Evolutionary conservation across 1,140 invertebrate genomes (phyloP).

Genomic region (Trichonephila clavipes): DNA sequence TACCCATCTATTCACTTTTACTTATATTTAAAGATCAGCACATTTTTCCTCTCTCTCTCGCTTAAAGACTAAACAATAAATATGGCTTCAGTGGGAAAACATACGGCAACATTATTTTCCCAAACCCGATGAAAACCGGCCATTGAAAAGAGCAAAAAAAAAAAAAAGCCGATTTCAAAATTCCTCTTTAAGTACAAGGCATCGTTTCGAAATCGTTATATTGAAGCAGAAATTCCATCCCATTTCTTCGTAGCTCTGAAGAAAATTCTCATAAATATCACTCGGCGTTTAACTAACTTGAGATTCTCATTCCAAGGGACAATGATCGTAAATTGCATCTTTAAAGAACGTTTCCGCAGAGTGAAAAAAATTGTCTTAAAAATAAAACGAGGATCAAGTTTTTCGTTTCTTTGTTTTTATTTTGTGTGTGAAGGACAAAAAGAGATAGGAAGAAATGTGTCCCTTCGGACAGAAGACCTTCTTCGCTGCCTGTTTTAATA

Average conservation of each 20-base stretch:
- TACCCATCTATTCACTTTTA: too few species aligned
- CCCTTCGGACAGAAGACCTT: neutral
- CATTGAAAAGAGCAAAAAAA: neutral
- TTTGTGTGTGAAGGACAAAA: neutral
- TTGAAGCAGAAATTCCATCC: conserved; percentile 63
- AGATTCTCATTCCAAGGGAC: conserved; percentile 51
- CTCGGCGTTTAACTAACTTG: conserved; percentile 72
- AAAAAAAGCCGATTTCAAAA: neutral
- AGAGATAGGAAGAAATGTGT: neutral
- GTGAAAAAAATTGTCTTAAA: neutral
- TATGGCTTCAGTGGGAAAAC: neutral
- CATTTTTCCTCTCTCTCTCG: too few species aligned
- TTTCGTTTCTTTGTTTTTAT: neutral
- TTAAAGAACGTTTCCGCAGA: conserved; percentile 53
- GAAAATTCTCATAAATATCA: conserved; percentile 65
- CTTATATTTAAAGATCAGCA: too few species aligned
- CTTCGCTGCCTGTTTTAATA: neutral
- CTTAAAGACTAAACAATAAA: too few species aligned
- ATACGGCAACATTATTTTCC: neutral
- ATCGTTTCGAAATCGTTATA: conserved; percentile 69
- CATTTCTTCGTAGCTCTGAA: conserved; percentile 32
- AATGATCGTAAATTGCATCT: conserved; percentile 73
- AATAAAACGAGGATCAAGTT: neutral
- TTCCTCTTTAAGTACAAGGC: conserved; percentile 29
- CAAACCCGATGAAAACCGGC: neutral